Evolutionary conservation across 1,140 invertebrate species (phyloP), one percentile per base, ranked within the genome.

Genomic region (Forficula auricularia): DNA sequence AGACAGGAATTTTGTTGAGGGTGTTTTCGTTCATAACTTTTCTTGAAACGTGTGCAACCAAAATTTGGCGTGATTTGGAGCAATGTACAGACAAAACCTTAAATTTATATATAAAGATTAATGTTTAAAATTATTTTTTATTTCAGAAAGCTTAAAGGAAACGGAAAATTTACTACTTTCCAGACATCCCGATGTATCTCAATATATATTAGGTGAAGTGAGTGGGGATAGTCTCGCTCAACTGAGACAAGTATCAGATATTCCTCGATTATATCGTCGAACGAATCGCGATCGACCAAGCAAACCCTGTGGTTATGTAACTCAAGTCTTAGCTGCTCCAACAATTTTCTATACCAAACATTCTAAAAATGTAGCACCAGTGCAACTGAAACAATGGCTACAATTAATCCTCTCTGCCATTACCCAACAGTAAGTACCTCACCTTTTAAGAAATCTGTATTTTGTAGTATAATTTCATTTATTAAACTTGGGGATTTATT

Each of bases 251-350:
- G 85, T 94, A 2, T 82, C 74, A 49, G 87, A 95, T 55, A 86
- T 95, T 65, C 91, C 91, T 20, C 68, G 90, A 50, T 62, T 94
- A 22, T 97, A 90, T 60, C 69, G 90, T 52, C 76, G 89, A 56
- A 97, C 91, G 0, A 96, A 95, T 61, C 71, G 86, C 50, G 86
- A 85, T 50, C 67, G 77, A 34, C 86, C 86, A 0, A 75, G 73
- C 1, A 79, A 80, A 53, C 71, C 78, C 36, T 86, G 83, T 43
- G 56, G 67, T 19, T 92, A 91, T 58, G 75, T 91, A 30, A 70
- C 74, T 19, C 67, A 72, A 47, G 67, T 82, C 51, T 53, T 86
- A 1, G 65, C 67, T 38, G 65, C 73, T 6, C 59, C 83, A 3
- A 60, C 65, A 31, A 59, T 66, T n/a, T 82, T 82, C 57, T 57